Base-by-base conservation (phyloP, 1,140 invertebrate species). In the Orchesella cincta region DNA sequence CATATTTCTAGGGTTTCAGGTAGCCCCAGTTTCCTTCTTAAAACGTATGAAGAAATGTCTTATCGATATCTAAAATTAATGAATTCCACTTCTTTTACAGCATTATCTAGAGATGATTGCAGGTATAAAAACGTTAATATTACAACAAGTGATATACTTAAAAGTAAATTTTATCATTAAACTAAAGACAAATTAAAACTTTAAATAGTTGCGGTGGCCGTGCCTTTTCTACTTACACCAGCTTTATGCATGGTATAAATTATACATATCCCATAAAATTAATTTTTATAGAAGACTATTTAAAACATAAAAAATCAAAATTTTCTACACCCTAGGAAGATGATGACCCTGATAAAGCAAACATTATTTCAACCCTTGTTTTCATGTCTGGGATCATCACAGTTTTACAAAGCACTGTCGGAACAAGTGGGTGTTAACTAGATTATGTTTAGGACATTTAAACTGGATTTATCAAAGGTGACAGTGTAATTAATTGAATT, bases 21-120 rank as follows among this genome's bases (percentile, higher is more conserved):
- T 81, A 64, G 29, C 23, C 5, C 67, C 29, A 18, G 29, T 64
- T n/a, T 64, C 12, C n/a, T n/a, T n/a, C n/a, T n/a, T n/a, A 51
- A 51, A 12, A 51, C n/a, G 46, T n/a, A 51, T 51, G 8, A 64
- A 12, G 28, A 64, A 29, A 8, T 5, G n/a, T 23, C 28, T 8
- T 64, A 23, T 8, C 57, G 5, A 64, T 64, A 29, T 12, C n/a
- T n/a, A 8, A 64, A 64, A 23, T n/a, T n/a, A 64, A 12, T 64
- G 57, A 64, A 12, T 64, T 12, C 28, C n/a, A 36, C 31, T 71
- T 29, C 8, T 71, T 75, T 51, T 84, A 33, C 87, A 96, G 91
- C 93, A 95, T 84, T 95, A 94, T 83, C 84, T 95, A 76, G 94
- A 93, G 0, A 94, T 95, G 92, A 93, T 95, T 46, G 93, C 93